Conservation (phyloP, 1,140 invertebrate species). For the Lethocerus indicus region DNA sequence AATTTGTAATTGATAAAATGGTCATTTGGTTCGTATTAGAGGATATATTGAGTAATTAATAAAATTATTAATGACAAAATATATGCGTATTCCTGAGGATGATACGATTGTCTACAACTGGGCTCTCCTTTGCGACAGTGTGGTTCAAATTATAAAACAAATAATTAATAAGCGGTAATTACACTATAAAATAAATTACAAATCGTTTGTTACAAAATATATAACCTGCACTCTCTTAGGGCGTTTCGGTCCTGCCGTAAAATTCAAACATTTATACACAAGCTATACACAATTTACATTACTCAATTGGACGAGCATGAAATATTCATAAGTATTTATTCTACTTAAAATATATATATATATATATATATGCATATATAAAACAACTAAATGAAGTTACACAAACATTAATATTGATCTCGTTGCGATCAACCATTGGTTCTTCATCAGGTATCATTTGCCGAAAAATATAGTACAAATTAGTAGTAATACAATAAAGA, state of each 20-base stretch:
- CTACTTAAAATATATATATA: not conserved
- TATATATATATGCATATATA: not conserved
- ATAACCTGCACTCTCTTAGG: slow-evolving; percentile 5
- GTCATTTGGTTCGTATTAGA: too few species aligned
- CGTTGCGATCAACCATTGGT: not conserved
- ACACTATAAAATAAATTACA: not conserved
- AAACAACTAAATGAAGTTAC: slow-evolving; percentile 3
- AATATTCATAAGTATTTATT: not conserved
- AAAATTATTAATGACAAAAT: too few species aligned
- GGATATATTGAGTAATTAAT: too few species aligned
- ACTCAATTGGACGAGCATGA: slow-evolving; percentile 2
- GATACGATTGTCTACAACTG: too few species aligned
- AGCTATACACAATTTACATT: slow-evolving; percentile 11
- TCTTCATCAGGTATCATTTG: slow-evolving; percentile 7
- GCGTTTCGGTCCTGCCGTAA: slow-evolving; percentile 1
- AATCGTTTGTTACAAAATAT: not conserved
- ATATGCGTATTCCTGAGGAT: too few species aligned
- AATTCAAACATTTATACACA: slow-evolving; percentile 9
- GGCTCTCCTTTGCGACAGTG: too few species aligned
- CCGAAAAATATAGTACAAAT: slow-evolving; percentile 5
- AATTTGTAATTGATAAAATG: too few species aligned
- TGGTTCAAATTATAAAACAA: too few species aligned
- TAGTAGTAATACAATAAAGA: slow-evolving; percentile 5
- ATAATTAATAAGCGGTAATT: too few species aligned
- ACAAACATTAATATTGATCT: not conserved